phyloP scores from a whole-genome alignment of 2,797 vertebrate species.

The Sciurus vulgaris region DNA sequence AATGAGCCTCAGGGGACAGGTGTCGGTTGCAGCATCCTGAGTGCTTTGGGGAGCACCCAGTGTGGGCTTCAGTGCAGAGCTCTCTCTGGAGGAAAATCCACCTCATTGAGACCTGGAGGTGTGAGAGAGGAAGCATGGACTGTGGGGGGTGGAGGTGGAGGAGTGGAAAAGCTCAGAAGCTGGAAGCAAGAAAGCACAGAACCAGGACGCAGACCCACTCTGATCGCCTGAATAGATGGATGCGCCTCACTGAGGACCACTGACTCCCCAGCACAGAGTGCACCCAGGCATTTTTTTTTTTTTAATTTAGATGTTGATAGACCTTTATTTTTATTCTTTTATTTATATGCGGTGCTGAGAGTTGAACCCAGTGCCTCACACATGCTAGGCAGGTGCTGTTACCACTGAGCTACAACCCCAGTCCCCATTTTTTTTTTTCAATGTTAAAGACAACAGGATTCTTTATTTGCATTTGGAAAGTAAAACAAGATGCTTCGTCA shows the following conservation, averaged over 20 bases:
- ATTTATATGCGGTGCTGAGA: too few species aligned
- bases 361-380: too few species aligned
- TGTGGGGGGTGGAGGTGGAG: not conserved
- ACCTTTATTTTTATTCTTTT: too few species aligned
- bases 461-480: not conserved
- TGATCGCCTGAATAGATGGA: not conserved
- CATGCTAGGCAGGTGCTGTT: too few species aligned
- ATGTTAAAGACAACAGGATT: too few species aligned
- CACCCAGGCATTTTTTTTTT: not conserved
- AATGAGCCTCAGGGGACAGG: not conserved
- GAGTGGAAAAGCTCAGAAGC: not conserved
- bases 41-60: not conserved
- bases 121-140: not conserved
- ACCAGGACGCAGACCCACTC: not conserved
- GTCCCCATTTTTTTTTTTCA: not conserved
- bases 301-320: too few species aligned
- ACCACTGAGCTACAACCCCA: too few species aligned
- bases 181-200: not conserved
- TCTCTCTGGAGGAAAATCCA: not conserved
- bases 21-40: accelerated
- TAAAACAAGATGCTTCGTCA: not conserved
- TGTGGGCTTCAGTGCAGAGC: too few species aligned
- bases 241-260: not conserved
- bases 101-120: not conserved
- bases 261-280: not conserved